Percentiles rank a stretch among this genome's conserved stretches.
Conservation (phyloP, 2,888 invertebrate genomes). For the Agyllia agylla region DNA sequence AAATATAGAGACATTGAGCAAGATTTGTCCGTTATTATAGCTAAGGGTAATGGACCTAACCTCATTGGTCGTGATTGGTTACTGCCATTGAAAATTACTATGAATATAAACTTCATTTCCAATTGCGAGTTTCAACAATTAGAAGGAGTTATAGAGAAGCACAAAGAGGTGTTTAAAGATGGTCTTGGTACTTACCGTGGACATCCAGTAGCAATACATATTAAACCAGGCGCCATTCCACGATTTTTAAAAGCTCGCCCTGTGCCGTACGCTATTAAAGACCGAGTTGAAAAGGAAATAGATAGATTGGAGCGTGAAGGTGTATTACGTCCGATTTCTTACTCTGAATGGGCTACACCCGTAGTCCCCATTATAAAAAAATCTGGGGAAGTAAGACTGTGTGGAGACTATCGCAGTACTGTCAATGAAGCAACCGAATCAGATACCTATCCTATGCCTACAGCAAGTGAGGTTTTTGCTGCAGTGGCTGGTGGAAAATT, state of each 20-base stretch:
- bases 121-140: not conserved
- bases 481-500: not conserved
- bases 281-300: constrained; percentile 67
- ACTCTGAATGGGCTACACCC: not conserved
- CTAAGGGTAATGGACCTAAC: constrained; percentile 52
- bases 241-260: constrained; percentile 74
- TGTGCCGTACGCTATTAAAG: constrained; percentile 73
- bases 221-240: constrained; percentile 71
- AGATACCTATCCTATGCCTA: not conserved
- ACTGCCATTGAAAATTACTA: constrained; percentile 34
- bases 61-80: constrained; percentile 64
- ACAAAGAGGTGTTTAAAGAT: constrained; percentile 70
- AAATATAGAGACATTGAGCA: constrained; percentile 31
- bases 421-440: not conserved
- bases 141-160: constrained; percentile 1
- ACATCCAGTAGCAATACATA: constrained; percentile 68
- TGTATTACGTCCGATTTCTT: constrained; percentile 5
- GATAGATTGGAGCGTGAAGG: constrained; percentile 41
- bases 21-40: constrained; percentile 48
- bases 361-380: not conserved
- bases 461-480: not conserved
- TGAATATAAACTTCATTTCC: constrained; percentile 37
- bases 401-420: not conserved
- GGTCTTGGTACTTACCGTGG: constrained; percentile 69
- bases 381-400: not conserved